Evolutionary conservation across 2,888 invertebrate genomes (phyloP).

Genomic region (Limenitis arthemis): DNA sequence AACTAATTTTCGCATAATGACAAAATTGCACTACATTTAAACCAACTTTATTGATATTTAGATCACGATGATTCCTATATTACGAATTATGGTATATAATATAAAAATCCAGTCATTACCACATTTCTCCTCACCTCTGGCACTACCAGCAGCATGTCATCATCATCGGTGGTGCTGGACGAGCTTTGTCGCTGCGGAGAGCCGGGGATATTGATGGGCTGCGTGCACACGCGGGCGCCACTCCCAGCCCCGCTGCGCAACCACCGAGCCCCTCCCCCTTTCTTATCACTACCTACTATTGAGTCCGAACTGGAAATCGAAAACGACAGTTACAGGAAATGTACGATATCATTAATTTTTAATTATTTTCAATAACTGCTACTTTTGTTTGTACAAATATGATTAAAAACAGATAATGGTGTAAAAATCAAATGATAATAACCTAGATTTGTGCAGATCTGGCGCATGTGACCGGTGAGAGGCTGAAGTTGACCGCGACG

Average conservation of each 20-base stretch:
- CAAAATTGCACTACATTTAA: not conserved
- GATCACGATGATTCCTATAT: too few relatives aligned
- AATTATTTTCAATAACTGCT: too few relatives aligned
- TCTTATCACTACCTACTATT: constrained; percentile 35
- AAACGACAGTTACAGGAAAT: not conserved
- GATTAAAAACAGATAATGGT: not conserved
- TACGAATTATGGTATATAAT: too few relatives aligned
- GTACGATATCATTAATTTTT: too few relatives aligned
- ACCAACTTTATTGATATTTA: too few relatives aligned
- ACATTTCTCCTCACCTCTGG: constrained; percentile 38
- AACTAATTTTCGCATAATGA: too few relatives aligned
- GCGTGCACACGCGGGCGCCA: constrained; percentile 42
- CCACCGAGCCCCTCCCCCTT: constrained; percentile 1
- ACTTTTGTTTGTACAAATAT: not conserved
- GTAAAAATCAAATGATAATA: not conserved
- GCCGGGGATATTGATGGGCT: constrained; percentile 77
- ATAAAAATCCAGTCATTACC: too few relatives aligned
- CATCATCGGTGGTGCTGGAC: constrained; percentile 56
- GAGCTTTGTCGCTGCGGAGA: constrained; percentile 64
- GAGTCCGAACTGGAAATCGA: constrained; percentile 46
- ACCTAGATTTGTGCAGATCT: constrained; percentile 56
- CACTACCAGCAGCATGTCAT: constrained; percentile 60
- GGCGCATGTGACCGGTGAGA: constrained; percentile 26
- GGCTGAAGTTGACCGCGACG: constrained; percentile 36
- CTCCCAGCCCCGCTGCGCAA: constrained; percentile 53